A percentile compares a stretch with the other conserved stretches of the same genome.
These are phyloP conservation scores for Pararge aegeria DNA, from an alignment of 1,140 invertebrate species.

Conservation along the genomic window DNA sequence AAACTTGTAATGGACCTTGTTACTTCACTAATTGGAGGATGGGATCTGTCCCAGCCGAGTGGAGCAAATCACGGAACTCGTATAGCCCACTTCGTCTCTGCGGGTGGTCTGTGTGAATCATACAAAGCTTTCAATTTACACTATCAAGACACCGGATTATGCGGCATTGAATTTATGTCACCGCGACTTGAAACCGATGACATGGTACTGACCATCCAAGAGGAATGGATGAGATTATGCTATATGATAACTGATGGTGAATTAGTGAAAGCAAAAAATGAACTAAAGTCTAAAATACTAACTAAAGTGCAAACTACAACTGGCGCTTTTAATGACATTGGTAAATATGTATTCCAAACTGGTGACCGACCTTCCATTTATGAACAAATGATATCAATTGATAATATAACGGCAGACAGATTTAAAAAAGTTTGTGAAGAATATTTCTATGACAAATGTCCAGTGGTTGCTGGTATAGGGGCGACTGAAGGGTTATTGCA, in stretches of 20 bases:
- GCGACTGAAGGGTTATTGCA: conserved; percentile 84
- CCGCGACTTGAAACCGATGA: conserved; percentile 49
- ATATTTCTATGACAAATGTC: conserved; percentile 88
- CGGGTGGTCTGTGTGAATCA: conserved; percentile 43
- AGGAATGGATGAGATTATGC: conserved; percentile 66
- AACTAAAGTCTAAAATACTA: conserved; percentile 76
- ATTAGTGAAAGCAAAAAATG: conserved; percentile 59
- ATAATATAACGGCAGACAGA: conserved; percentile 81
- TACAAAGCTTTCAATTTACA: conserved; percentile 68
- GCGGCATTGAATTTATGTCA: conserved; percentile 67
- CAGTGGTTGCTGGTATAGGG: conserved; percentile 85
- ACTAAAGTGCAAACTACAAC: conserved; percentile 87
- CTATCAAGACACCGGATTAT: conserved; percentile 68
- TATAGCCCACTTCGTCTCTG: conserved; percentile 51
- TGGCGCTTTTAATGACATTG: conserved; percentile 90
- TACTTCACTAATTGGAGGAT: conserved; percentile 44
- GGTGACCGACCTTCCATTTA: conserved; percentile 83
- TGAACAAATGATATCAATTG: conserved; percentile 86
- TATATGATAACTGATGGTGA: conserved; percentile 56
- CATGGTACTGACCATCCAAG: conserved; percentile 52
- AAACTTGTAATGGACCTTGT: conserved; percentile 46
- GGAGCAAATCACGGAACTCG: conserved; percentile 42
- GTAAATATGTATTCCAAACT: conserved; percentile 88
- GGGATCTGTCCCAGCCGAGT: conserved; percentile 56
- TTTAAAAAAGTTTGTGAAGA: conserved; percentile 82